Percentiles rank a stretch among this genome's conserved stretches.
Conservation (phyloP, 53 echinoderm and acorn worm genomes). For the Holothuria scabra region DNA sequence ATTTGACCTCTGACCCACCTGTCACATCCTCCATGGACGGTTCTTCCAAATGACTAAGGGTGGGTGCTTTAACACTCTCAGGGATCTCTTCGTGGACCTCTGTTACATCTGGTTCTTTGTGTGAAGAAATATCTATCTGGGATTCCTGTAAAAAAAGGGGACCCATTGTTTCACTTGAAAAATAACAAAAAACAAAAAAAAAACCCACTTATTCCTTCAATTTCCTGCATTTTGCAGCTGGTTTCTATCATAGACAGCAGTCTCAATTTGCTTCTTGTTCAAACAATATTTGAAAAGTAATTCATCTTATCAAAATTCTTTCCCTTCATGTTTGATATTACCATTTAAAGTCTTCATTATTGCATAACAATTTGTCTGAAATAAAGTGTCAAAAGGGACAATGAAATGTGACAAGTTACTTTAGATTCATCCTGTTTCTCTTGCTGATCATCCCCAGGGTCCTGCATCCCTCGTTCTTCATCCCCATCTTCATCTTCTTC, state of each 20-base stretch:
- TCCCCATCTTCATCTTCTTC: slow-evolving; percentile 52
- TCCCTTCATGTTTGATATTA: too few species aligned
- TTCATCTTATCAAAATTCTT: too few species aligned
- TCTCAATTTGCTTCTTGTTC: too few species aligned
- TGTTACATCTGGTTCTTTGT: background rate
- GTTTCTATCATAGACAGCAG: too few species aligned
- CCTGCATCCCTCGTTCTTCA: slow-evolving; percentile 55
- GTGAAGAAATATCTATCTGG: background rate
- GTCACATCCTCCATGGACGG: slow-evolving; percentile 17
- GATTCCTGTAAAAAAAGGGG: slow-evolving; percentile 5
- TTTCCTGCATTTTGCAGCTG: too few species aligned
- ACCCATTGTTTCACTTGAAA: too few species aligned
- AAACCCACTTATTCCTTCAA: too few species aligned
- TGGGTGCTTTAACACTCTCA: slow-evolving; percentile 25
- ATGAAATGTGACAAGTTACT: slow-evolving; percentile 22
- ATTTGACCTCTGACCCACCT: slow-evolving; percentile 38
- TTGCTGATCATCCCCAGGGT: slow-evolving; percentile 64
- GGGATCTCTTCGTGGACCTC: background rate
- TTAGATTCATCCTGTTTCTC: slow-evolving; percentile 79
- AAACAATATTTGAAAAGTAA: too few species aligned
- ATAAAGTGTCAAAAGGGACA: too few species aligned
- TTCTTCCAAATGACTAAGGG: slow-evolving; percentile 14
- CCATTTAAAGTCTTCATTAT: too few species aligned
- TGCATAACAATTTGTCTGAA: too few species aligned
- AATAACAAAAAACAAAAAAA: too few species aligned